Evolutionary conservation across 2,113 vertebrate genomes (phyloP).

Genomic region (Pterophyllum scalare): DNA sequence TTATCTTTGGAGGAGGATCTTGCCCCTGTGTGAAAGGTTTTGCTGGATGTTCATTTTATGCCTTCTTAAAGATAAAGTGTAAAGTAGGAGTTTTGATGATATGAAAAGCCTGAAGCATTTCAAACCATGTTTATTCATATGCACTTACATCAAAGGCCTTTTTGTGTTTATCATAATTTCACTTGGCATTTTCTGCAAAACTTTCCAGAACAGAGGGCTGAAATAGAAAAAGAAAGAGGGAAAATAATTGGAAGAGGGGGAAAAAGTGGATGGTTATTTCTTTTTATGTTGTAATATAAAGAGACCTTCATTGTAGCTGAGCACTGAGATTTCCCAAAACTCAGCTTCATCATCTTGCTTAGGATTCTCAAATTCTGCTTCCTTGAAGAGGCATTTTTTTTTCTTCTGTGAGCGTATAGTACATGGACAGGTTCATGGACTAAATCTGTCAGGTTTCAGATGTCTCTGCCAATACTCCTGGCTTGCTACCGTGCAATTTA

Average conservation of each 20-base stretch:
- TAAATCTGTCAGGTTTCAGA: constrained; percentile 12
- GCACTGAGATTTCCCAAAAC: constrained; percentile 33
- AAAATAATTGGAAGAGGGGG: constrained; percentile 52
- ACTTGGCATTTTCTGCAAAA: constrained; percentile 51
- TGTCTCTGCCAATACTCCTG: not conserved
- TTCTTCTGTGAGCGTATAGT: not conserved
- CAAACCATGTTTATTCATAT: constrained; percentile 63
- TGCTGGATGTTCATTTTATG: constrained; percentile 49
- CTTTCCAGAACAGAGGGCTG: constrained; percentile 25
- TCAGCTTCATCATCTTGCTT: constrained; percentile 15
- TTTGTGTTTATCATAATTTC: constrained; percentile 65
- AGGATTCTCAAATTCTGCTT: constrained; percentile 16
- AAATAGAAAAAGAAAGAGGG: not conserved
- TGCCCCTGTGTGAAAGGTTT: constrained; percentile 26
- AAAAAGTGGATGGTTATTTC: constrained; percentile 48
- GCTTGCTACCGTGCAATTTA: constrained; percentile 12
- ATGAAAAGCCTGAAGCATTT: constrained; percentile 60
- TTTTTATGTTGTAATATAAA: constrained; percentile 66
- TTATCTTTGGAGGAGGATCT: constrained; percentile 38
- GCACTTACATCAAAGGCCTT: constrained; percentile 67
- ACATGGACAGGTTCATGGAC: not conserved
- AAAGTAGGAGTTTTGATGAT: constrained; percentile 50
- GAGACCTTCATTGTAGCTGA: constrained; percentile 56
- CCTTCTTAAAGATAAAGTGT: constrained; percentile 57
- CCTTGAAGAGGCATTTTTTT: not conserved